Evolutionary conservation across 2,113 vertebrate genomes (phyloP).

Genomic region (Alces alces): DNA sequence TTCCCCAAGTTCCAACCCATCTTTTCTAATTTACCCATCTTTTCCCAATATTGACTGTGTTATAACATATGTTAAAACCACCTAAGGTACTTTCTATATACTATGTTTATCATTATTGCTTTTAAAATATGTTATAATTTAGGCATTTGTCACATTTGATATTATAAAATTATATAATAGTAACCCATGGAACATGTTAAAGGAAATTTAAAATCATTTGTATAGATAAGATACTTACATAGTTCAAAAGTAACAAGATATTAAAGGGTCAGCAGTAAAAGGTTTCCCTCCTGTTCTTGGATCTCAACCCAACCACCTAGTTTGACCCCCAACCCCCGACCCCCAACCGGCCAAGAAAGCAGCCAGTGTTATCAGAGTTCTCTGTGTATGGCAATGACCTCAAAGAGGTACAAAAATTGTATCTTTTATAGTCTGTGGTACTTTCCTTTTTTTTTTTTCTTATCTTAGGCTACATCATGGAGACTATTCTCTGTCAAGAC

Average conservation of each 20-base stretch:
- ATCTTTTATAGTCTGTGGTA: not conserved
- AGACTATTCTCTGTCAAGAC: not conserved
- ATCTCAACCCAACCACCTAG: not conserved
- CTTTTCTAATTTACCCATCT: not conserved
- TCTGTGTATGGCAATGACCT: not conserved
- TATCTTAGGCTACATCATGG: not conserved
- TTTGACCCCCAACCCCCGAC: not conserved
- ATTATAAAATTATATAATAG: not conserved
- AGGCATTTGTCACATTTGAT: not conserved
- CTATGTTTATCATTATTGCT: not conserved
- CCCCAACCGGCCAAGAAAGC: not conserved
- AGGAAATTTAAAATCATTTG: not conserved
- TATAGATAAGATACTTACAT: not conserved
- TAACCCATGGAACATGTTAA: not conserved
- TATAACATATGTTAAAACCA: not conserved
- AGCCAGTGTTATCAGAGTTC: not conserved
- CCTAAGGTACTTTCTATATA: not conserved
- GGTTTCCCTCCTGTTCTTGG: accelerated
- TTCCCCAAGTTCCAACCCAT: not conserved
- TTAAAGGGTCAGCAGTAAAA: not conserved
- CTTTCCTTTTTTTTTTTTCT: not conserved
- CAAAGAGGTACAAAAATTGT: not conserved
- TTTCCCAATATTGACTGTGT: not conserved
- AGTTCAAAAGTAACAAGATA: not conserved
- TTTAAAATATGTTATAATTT: not conserved